Percentiles rank a stretch among this genome's conserved stretches.
phyloP scores from a whole-genome alignment of 2,797 vertebrate species.

The Clamator glandarius region DNA sequence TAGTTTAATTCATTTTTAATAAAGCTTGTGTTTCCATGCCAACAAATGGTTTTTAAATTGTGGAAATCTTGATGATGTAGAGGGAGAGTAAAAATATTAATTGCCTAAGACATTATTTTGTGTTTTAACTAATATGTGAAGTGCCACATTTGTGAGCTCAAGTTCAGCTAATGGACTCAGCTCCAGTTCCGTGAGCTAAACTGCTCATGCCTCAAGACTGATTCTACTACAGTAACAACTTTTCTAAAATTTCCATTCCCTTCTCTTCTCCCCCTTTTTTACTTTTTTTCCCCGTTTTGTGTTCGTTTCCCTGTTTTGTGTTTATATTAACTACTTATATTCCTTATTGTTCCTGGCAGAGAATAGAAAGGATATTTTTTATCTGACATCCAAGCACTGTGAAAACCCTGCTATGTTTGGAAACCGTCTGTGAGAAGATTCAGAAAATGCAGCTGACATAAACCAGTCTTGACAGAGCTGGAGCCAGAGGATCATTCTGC shows the following conservation, averaged over 20 bases:
- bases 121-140: slow-evolving; percentile 52
- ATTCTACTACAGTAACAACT: background rate
- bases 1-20: slow-evolving; percentile 80
- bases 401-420: background rate
- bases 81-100: slow-evolving; percentile 70
- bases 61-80: slow-evolving; percentile 67
- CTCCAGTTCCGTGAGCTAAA: background rate
- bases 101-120: slow-evolving; percentile 71
- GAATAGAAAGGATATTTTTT: background rate
- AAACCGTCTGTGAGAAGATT: background rate
- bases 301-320: background rate
- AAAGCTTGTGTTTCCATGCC: slow-evolving; percentile 77
- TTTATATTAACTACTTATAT: background rate
- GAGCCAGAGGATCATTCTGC: background rate
- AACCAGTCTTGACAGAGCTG: background rate
- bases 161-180: slow-evolving; percentile 31
- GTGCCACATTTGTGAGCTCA: slow-evolving; percentile 36
- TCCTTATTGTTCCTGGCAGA: background rate
- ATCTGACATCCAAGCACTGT: background rate
- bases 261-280: no score
- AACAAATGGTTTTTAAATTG: slow-evolving; percentile 78
- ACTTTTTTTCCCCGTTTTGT: fast-evolving
- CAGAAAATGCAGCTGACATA: background rate
- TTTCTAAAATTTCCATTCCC: background rate
- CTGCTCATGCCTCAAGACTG: background rate